These are phyloP conservation scores for Glaucomys volans DNA, from an alignment of 2,113 vertebrate genomes.

Conservation along the genomic window DNA sequence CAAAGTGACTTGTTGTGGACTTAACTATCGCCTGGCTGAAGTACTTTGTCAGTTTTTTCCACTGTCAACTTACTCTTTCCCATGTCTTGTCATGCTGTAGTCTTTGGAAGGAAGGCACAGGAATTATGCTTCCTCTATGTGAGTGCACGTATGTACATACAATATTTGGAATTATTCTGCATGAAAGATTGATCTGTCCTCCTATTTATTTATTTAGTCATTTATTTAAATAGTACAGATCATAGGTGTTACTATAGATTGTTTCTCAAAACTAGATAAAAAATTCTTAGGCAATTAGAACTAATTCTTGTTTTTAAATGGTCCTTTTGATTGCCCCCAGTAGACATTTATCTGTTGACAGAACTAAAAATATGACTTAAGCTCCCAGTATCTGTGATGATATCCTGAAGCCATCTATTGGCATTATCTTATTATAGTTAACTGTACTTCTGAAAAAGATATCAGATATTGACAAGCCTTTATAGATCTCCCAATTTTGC, in stretches of 20 bases:
- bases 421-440: constrained; percentile 28
- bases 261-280: background rate
- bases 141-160: background rate
- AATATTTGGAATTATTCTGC: background rate
- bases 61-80: background rate
- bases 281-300: background rate
- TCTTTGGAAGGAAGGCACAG: background rate
- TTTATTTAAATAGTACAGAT: background rate
- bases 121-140: background rate
- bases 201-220: background rate
- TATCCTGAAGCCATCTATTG: background rate
- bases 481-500: background rate
- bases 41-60: background rate
- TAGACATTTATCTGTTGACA: background rate
- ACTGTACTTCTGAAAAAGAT: background rate
- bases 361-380: constrained; percentile 30
- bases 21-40: background rate
- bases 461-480: background rate
- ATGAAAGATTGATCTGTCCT: background rate
- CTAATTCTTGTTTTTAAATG: background rate
- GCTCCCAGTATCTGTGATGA: background rate
- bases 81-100: background rate
- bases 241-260: background rate
- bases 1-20: background rate
- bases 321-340: background rate